These are phyloP conservation scores for Buceros bicornis DNA, from an alignment of 2,797 vertebrate genomes.

Conservation along the genomic window DNA sequence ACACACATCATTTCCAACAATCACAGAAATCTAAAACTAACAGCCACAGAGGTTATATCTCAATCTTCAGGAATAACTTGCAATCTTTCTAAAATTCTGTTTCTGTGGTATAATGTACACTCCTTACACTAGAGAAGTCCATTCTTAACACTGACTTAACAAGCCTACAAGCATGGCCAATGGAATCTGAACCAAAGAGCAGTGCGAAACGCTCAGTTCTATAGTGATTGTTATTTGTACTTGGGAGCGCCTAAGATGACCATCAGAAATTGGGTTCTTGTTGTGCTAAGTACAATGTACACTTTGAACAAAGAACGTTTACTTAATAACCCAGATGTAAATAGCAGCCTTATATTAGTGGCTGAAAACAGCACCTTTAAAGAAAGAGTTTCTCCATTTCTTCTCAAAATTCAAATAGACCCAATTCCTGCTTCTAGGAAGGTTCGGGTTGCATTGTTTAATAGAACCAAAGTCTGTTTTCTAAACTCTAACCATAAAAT, in stretches of 20 bases:
- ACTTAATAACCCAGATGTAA: not conserved
- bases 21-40: constrained; percentile 26
- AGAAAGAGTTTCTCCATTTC: not conserved
- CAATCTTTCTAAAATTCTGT: constrained; percentile 15
- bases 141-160: not conserved
- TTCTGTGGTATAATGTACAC: not conserved
- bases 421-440: not conserved
- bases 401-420: not conserved
- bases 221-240: not conserved
- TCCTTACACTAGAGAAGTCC: not conserved
- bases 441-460: not conserved
- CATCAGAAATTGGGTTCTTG: not conserved
- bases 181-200: not conserved
- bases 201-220: not conserved
- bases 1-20: not conserved
- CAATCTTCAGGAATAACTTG: constrained; percentile 2
- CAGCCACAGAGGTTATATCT: not conserved
- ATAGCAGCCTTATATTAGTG: not conserved
- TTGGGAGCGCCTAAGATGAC: not conserved
- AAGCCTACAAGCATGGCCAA: not conserved
- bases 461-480: not conserved
- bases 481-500: not conserved
- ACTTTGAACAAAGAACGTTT: constrained; percentile 33
- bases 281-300: constrained; percentile 15
- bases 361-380: not conserved